Base-by-base conservation (phyloP, 2,113 vertebrate species). In the Python bivittatus region DNA sequence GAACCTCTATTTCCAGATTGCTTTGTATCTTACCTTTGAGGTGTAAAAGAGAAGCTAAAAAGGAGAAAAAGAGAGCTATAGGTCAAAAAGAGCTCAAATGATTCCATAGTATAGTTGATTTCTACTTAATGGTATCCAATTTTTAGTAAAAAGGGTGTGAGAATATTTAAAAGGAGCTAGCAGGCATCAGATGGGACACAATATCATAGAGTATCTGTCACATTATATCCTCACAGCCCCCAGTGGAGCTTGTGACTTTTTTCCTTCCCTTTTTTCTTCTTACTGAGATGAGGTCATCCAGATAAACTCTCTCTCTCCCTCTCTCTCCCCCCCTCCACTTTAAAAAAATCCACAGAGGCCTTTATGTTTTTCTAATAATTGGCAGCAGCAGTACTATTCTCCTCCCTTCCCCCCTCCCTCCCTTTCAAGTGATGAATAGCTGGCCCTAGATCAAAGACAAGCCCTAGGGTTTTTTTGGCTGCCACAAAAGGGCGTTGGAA, bases 361-460 rank as follows among this genome's bases (percentile, higher is more conserved):
- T 93, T 97, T 96, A 95, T 97, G 97, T 98, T 98, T 98, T 97
- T 94, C 97, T 98, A 97, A 97, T 98, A 98, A 97, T 97, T 98
- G 98, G 98, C 98, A 98, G 96, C 97, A 97, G 97, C 97, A 96
- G 94, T 97, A 95, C 95, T 91, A 96, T 97, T 97, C 98, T 96
- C 97, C 96, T 96, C 94, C 91, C 85, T 56, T 22, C 56, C 90
- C 58, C 84, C 91, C 84, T 15, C 44, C 85, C 53, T 4, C 97
- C 98, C 98, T 98, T 98, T 98, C 98, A 98, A 98, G 98, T 97
- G 98, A 98, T 99, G 98, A 99, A 98, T 98, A 98, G 98, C 98
- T 99, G 99, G 98, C 98, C 86, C 0, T 83, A 96, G 98, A 99
- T 99, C 98, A 99, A 98, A 99, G 98, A 61, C 95, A 89, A 96